Evolutionary conservation across 2,113 vertebrate genomes (phyloP).

Genomic region (Ploceus nigricollis): DNA sequence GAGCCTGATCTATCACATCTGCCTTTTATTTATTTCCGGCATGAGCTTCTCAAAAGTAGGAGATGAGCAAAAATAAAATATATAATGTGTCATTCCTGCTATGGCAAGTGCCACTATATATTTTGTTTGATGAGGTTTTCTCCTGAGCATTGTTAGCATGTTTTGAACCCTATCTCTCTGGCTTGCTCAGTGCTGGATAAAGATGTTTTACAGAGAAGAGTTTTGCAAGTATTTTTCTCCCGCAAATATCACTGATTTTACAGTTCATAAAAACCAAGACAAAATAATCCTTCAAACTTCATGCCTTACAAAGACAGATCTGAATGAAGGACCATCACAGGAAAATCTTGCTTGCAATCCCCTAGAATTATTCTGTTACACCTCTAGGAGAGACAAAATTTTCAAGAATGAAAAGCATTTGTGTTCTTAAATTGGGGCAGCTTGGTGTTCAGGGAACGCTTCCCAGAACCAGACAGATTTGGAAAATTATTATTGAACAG

Average conservation of each 20-base stretch:
- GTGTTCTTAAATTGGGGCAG: neutral
- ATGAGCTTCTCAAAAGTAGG: neutral
- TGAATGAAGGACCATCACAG: neutral
- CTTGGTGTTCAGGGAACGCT: neutral
- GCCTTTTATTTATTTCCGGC: neutral
- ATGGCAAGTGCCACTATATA: neutral
- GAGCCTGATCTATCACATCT: neutral
- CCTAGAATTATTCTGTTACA: neutral
- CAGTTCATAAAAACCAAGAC: neutral
- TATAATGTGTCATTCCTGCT: neutral
- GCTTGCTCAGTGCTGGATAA: neutral
- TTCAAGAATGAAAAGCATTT: neutral
- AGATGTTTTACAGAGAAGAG: neutral
- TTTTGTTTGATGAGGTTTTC: neutral
- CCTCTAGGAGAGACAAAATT: neutral
- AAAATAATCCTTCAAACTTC: neutral
- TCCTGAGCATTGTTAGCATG: neutral
- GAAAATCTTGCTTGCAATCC: neutral
- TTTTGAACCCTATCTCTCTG: neutral
- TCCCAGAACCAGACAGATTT: neutral
- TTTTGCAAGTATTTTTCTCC: neutral
- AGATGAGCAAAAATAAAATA: neutral
- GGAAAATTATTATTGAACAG: neutral
- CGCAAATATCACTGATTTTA: neutral
- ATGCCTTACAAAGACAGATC: neutral